Evolutionary conservation across 2,797 vertebrate genomes (phyloP).

Genomic region (Microctenopoma lineatum): DNA sequence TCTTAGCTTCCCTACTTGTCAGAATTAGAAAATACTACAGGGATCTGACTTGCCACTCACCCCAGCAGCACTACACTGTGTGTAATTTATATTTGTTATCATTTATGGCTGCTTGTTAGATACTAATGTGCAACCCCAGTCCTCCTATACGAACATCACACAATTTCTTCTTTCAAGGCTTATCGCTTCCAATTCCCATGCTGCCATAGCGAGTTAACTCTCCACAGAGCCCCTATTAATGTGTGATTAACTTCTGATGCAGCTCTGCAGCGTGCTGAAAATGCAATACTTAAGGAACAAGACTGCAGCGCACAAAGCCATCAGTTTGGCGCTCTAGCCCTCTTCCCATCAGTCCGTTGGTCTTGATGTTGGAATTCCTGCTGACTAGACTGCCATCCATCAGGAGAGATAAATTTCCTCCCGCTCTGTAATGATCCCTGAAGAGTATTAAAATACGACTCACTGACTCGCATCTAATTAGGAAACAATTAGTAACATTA

Average conservation of each 20-base stretch:
- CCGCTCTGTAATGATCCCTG: constrained; percentile 73
- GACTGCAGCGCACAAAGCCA: constrained; percentile 61
- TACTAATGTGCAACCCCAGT: constrained; percentile 15
- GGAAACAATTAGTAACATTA: constrained; percentile 83
- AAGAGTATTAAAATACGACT: constrained; percentile 76
- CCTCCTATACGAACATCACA: constrained; percentile 28
- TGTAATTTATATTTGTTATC: constrained; percentile 45
- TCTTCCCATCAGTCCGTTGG: constrained; percentile 46
- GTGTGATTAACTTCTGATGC: constrained; percentile 77
- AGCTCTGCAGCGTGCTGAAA: constrained; percentile 64
- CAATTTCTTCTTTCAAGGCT: constrained; percentile 48
- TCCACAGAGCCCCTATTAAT: constrained; percentile 74
- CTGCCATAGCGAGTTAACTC: constrained; percentile 72
- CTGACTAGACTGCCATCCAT: constrained; percentile 70
- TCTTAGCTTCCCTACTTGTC: constrained; percentile 33
- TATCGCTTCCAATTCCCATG: constrained; percentile 61
- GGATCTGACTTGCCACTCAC: constrained; percentile 33
- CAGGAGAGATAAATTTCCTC: constrained; percentile 65
- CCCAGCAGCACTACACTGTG: constrained; percentile 42
- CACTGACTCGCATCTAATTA: constrained; percentile 80
- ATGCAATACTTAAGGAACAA: constrained; percentile 69
- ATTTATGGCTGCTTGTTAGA: constrained; percentile 40
- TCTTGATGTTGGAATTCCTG: constrained; percentile 64
- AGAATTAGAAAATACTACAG: constrained; percentile 32
- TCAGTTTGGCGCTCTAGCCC: constrained; percentile 45